Evolutionary conservation across 2,888 invertebrate species (phyloP).

Genomic region (Drosophila imparisetae): DNA sequence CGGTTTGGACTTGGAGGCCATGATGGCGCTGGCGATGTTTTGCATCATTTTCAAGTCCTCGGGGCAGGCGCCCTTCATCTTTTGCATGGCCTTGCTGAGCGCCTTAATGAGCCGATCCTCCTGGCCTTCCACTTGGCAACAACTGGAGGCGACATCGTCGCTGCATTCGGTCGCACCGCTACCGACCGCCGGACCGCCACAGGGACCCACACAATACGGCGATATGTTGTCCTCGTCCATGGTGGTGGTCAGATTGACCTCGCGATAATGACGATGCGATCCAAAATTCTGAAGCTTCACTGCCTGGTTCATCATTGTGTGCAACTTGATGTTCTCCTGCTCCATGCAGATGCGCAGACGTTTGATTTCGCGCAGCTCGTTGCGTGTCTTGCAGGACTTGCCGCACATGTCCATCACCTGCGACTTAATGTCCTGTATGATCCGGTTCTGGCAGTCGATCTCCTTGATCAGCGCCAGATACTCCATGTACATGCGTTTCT

Average conservation of each 20-base stretch:
- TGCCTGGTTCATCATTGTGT: conserved; percentile 76
- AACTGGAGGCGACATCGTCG: conserved; percentile 49
- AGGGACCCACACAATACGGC: conserved; percentile 51
- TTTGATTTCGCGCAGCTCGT: conserved; percentile 79
- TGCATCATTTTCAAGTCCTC: conserved; percentile 77
- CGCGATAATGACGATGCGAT: conserved; percentile 76
- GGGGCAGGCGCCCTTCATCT: conserved; percentile 78
- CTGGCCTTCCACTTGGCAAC: conserved; percentile 45
- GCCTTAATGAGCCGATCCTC: conserved; percentile 66
- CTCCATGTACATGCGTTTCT: conserved; percentile 76
- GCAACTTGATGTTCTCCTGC: conserved; percentile 81
- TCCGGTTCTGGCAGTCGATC: conserved; percentile 81
- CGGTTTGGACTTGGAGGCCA: conserved; percentile 54
- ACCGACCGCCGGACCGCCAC: conserved; percentile 14
- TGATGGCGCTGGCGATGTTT: conserved; percentile 69
- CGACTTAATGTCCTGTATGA: conserved; percentile 78
- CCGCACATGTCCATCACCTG: conserved; percentile 75
- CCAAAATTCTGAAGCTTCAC: conserved; percentile 81
- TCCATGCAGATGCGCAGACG: conserved; percentile 80
- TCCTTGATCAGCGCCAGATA: conserved; percentile 79
- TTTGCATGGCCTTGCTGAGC: conserved; percentile 71
- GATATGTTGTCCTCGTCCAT: conserved; percentile 81
- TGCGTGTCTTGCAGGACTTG: conserved; percentile 71
- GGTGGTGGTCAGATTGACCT: conserved; percentile 79
- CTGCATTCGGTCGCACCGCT: conserved; percentile 50